Conservation (phyloP, 2,797 vertebrate species). For the Enteromius radiatus region DNA sequence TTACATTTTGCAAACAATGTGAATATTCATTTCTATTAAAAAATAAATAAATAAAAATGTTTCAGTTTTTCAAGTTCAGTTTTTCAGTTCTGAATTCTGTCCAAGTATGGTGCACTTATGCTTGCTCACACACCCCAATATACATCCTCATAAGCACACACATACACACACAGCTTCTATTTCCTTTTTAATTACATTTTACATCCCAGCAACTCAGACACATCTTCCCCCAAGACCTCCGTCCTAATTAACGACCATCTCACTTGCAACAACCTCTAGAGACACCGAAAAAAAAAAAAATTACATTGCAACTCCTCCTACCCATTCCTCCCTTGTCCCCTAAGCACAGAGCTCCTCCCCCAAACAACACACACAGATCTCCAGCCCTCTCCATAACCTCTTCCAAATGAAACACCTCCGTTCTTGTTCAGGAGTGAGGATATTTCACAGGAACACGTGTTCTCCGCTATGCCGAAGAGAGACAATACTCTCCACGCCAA, state of each 20-base stretch:
- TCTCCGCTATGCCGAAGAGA: constrained; percentile 22
- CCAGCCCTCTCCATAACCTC: constrained; percentile 12
- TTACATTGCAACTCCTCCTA: constrained; percentile 71
- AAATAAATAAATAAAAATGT: neutral
- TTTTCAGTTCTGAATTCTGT: neutral
- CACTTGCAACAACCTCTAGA: constrained; percentile 77
- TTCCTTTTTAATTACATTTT: constrained; percentile 91
- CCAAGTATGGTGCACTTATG: neutral
- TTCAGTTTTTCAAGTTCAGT: neutral
- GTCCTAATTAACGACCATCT: constrained; percentile 90
- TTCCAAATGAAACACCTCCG: constrained; percentile 27
- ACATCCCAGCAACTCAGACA: constrained; percentile 75
- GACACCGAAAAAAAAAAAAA: constrained; percentile 53
- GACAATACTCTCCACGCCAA: constrained; percentile 27
- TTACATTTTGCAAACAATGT: neutral
- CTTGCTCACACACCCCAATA: neutral
- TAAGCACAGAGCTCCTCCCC: constrained; percentile 68
- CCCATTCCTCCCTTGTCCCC: constrained; percentile 63
- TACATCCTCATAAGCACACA: constrained; percentile 29
- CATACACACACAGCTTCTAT: constrained; percentile 73
- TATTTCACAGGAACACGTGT: constrained; percentile 30
- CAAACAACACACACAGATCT: constrained; percentile 59
- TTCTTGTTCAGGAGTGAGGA: constrained; percentile 29
- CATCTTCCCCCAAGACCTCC: constrained; percentile 80
- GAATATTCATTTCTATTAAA: neutral